Evolutionary conservation across 2,797 vertebrate genomes (phyloP).

Genomic region (Sylvia borin): DNA sequence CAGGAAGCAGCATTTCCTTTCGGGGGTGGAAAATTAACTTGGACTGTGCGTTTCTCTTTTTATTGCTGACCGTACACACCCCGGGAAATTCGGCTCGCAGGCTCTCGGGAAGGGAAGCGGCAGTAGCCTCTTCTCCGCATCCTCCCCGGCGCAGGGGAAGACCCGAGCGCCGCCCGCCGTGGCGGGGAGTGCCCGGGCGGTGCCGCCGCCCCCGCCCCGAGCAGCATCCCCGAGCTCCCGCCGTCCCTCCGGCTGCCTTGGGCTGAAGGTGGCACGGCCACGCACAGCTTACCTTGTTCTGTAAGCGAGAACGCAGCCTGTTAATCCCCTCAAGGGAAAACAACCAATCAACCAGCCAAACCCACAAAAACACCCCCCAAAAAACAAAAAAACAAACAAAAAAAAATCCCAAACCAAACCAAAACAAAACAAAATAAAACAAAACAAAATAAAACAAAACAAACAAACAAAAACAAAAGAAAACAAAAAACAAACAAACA

Average conservation of each 20-base stretch:
- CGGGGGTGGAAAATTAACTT: conserved; percentile 83
- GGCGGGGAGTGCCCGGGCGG: too few relatives aligned
- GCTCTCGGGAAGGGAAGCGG: conserved; percentile 74
- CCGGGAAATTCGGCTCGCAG: conserved; percentile 75
- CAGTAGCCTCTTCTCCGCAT: conserved; percentile 59
- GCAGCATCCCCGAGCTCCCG: not conserved
- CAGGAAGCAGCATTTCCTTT: conserved; percentile 85
- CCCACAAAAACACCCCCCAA: too few relatives aligned
- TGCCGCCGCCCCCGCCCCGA: not conserved
- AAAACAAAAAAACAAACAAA: too few relatives aligned
- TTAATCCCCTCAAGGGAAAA: not conserved
- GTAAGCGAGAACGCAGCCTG: not conserved
- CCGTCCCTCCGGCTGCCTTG: not conserved
- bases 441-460: too few relatives aligned
- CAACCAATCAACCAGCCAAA: too few relatives aligned
- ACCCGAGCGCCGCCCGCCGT: not conserved
- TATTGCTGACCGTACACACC: conserved; percentile 82
- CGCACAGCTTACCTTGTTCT: not conserved
- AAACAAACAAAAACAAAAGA: too few relatives aligned
- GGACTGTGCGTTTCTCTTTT: conserved; percentile 82
- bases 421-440: too few relatives aligned
- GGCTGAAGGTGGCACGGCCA: not conserved
- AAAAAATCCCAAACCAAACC: too few relatives aligned
- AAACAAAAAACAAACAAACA: too few relatives aligned
- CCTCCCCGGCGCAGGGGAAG: conserved; percentile 18